Base-by-base conservation (phyloP, 2,888 invertebrate species). In the Amphipoea lucens region DNA sequence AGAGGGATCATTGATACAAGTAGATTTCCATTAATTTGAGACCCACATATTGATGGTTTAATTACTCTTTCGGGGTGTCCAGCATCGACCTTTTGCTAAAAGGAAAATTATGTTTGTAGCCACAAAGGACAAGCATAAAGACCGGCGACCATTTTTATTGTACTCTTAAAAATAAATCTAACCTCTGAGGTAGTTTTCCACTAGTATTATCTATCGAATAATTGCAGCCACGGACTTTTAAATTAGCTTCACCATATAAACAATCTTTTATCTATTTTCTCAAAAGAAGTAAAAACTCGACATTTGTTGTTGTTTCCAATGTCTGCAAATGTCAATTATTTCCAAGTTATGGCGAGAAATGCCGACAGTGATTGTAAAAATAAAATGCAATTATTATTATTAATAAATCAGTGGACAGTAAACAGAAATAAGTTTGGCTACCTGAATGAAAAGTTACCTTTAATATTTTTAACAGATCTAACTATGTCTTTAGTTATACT, bases 321-420 rank as follows among this genome's bases (percentile, higher is more conserved):
- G 68, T 72, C 68, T 71, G 29, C 36, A 54, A 73, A 69, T 45
- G 76, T 78, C 63, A 78, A 79, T 87, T 79, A 79, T 81, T 72
- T 67, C 2, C 67, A 54, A 83, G 54, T 75, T 80, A 80, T 63
- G 60, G 23, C 12, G 29, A 57, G 40, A 73, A 70, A 76, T 51
- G 40, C 17, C 40, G 17, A 70, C 2, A 45, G 11, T 12, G 45
- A 45, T 12, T 12, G 45, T 45, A 12, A 45, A 45, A 45, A 45
- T 45, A 12, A 45, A 45, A 45, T 45, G 45, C 45, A 45, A 42
- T 42, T 9, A 51, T 51, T 17, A 51, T n/a, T n/a, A n/a, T n/a
- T n/a, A n/a, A n/a, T n/a, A n/a, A n/a, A n/a, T n/a, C n/a, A n/a
- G n/a, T n/a, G n/a, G n/a, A n/a, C n/a, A n/a, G n/a, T n/a, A n/a